Base-by-base conservation (phyloP, 1,140 invertebrate genomes). In the Ceratosolen solmsi region DNA sequence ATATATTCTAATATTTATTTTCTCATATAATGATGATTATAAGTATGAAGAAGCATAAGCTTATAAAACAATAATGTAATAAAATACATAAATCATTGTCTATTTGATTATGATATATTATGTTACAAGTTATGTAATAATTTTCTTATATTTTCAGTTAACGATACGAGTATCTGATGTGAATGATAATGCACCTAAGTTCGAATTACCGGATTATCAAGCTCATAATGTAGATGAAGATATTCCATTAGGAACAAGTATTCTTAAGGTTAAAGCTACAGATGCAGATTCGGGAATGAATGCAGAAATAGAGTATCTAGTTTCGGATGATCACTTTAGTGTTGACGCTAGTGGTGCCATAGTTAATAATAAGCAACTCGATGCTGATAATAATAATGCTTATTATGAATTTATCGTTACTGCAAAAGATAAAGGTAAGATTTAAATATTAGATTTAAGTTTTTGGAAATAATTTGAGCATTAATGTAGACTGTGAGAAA, bases 331-430 rank as follows among this genome's bases (percentile, higher is more conserved):
- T 90, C 97, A 98, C 89, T 98, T 98, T 87, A 96, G 95, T 78
- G 97, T 99, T 4, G 97, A 98, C 89, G 94, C 96, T 1, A 96
- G 94, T 86, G 97, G 97, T 38, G 95, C 98, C 22, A 98, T 99
- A 75, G 96, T 96, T 38, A 98, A 98, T 88, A 97, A 97, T 87
- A 98, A 97, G 86, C 96, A 97, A 89, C 92, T 98, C 22, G 97
- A 98, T 89, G 97, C 97, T 33, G 97, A 98, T 87, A 97, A 98
- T 86, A 98, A 98, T 85, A 98, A 98, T 89, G 97, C 97, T n/a
- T 98, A 98, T 87, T 98, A 98, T 88, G 97, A 98, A 90, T 97
- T 98, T 87, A 94, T 95, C 36, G 96, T 98, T 8, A 97, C 96
- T 20, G 97, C 97, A 9, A 97, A 96, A 88, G 97, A 98, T 88